A percentile compares a stretch with the other conserved stretches of the same genome.
These are phyloP conservation scores for Tragelaphus imberbis DNA, from an alignment of 2,113 vertebrate species.

Conservation along the genomic window DNA sequence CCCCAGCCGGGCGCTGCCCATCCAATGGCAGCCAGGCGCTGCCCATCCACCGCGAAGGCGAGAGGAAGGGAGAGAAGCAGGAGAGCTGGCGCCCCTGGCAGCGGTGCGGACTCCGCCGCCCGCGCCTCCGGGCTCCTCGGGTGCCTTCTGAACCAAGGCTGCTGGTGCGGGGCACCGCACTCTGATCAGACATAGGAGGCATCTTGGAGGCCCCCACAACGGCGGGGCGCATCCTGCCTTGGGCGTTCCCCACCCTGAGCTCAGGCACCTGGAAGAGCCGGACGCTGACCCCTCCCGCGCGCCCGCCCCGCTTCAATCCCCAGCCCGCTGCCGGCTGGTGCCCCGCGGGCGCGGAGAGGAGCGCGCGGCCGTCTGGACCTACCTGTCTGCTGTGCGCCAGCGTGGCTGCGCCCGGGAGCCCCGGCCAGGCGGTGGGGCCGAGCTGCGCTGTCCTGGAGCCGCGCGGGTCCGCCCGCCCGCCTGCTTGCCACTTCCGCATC, in stretches of 20 bases:
- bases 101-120: not conserved
- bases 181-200: not conserved
- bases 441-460: not conserved
- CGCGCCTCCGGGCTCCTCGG: not conserved
- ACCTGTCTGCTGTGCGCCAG: not conserved
- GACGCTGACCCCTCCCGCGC: not conserved
- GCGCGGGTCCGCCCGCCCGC: not conserved
- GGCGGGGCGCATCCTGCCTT: not conserved
- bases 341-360: not conserved
- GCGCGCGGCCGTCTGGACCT: not conserved
- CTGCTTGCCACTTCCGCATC: slow-evolving; percentile 55
- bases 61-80: not conserved
- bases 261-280: not conserved
- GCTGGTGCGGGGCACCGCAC: not conserved
- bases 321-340: not conserved
- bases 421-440: not conserved
- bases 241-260: not conserved
- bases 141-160: not conserved
- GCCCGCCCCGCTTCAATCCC: not conserved
- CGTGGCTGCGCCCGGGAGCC: not conserved
- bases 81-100: not conserved
- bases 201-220: not conserved
- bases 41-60: not conserved
- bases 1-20: not conserved
- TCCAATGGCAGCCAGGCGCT: not conserved